Percentiles rank a stretch among this genome's conserved stretches.
Conservation (phyloP, 1,140 invertebrate genomes). For the Apocrypta bakeri region DNA sequence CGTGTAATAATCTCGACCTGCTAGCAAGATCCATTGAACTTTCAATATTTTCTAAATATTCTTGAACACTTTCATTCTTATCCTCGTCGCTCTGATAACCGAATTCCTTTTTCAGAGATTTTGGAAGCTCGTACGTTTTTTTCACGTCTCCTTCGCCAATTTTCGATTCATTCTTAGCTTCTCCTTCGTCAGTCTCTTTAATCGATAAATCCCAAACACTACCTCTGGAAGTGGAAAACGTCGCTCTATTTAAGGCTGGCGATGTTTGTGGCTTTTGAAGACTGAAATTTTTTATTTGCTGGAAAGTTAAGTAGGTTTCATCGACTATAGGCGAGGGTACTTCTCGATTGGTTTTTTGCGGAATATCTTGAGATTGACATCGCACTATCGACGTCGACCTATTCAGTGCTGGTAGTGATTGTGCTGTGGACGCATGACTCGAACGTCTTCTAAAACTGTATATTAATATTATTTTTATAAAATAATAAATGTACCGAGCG, state of each 20-base stretch:
- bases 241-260: slow-evolving; percentile 19
- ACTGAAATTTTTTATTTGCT: slow-evolving; percentile 59
- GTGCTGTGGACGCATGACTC: background rate
- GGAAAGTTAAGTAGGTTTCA: slow-evolving; percentile 61
- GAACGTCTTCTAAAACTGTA: slow-evolving; percentile 7
- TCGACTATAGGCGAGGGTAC: slow-evolving; percentile 20
- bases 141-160: slow-evolving; percentile 29
- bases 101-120: slow-evolving; percentile 52
- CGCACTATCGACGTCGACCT: background rate
- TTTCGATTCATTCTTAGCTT: slow-evolving; percentile 31
- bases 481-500: too few species aligned
- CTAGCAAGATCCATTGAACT: slow-evolving; percentile 32
- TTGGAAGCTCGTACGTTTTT: slow-evolving; percentile 52
- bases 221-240: slow-evolving; percentile 16
- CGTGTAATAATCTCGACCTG: slow-evolving; percentile 59
- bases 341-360: slow-evolving; percentile 10
- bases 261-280: slow-evolving; percentile 58
- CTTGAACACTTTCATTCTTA: slow-evolving; percentile 42
- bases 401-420: slow-evolving; percentile 38
- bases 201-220: slow-evolving; percentile 29
- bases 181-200: slow-evolving; percentile 25
- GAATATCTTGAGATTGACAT: slow-evolving; percentile 8
- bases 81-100: slow-evolving; percentile 52
- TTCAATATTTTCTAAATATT: slow-evolving; percentile 18
- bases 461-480: background rate